These are phyloP conservation scores for Ceratotherium simum DNA, from an alignment of 2,113 vertebrate species.

Conservation along the genomic window DNA sequence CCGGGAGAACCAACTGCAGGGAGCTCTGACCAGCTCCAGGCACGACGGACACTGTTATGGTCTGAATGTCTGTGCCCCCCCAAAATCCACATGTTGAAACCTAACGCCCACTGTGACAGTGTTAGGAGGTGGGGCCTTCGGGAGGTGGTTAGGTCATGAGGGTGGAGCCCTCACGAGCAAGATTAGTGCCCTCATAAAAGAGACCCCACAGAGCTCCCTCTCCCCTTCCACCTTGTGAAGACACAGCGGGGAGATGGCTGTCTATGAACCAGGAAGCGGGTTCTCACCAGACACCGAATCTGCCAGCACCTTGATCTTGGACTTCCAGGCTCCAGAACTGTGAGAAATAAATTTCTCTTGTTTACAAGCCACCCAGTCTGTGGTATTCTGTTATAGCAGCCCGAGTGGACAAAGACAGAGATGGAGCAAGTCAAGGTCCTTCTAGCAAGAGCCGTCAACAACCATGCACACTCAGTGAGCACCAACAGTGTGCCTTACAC, in stretches of 20 bases:
- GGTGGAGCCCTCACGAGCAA: not conserved
- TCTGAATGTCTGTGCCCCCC: not conserved
- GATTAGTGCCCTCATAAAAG: not conserved
- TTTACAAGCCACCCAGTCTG: not conserved
- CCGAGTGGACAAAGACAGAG: not conserved
- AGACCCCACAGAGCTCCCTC: not conserved
- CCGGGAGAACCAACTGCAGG: not conserved
- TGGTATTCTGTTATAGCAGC: not conserved
- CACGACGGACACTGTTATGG: not conserved
- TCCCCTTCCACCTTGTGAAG: too few species aligned
- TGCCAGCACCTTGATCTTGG: not conserved
- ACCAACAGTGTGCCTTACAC: not conserved
- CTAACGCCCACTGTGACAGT: rapidly evolving
- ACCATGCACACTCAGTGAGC: rapidly evolving
- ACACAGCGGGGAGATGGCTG: not conserved
- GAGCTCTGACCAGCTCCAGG: not conserved
- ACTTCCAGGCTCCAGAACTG: not conserved
- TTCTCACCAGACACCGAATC: not conserved
- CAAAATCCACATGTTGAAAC: not conserved
- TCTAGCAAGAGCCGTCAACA: not conserved
- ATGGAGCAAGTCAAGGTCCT: not conserved
- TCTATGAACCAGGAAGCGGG: rapidly evolving
- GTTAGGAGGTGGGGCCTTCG: not conserved
- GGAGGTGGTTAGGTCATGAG: not conserved
- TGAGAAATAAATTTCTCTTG: not conserved